Conservation (phyloP, 2,113 vertebrate species). For the Thinocorus orbignyianus region DNA sequence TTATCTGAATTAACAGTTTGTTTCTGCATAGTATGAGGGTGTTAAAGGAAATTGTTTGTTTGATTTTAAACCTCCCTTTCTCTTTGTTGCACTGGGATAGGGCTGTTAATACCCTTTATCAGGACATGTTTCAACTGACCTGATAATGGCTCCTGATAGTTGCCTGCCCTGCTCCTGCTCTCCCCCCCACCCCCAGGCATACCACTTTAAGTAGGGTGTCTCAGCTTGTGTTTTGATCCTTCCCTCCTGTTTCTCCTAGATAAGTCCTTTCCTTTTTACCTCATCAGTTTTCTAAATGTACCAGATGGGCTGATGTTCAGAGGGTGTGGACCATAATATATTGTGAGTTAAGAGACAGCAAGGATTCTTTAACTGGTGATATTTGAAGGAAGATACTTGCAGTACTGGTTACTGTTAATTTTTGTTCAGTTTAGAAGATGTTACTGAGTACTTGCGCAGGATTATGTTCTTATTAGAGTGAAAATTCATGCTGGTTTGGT, state of each 20-base stretch:
- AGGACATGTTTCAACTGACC: neutral
- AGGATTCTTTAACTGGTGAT: neutral
- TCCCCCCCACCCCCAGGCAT: neutral
- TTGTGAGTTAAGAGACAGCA: neutral
- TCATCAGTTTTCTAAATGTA: neutral
- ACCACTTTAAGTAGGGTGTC: neutral
- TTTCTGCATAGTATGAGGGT: neutral
- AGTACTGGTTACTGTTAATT: neutral
- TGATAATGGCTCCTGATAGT: neutral
- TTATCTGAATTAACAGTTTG: neutral
- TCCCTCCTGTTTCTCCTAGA: neutral
- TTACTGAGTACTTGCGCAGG: neutral
- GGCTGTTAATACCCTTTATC: neutral
- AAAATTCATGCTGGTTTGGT: neutral
- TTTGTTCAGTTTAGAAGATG: neutral
- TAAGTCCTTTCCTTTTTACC: neutral
- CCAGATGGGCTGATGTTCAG: neutral
- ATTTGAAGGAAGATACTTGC: neutral
- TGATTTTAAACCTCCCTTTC: neutral
- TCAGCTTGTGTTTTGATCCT: neutral
- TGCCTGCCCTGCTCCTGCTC: neutral
- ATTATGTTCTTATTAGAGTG: neutral
- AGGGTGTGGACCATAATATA: neutral
- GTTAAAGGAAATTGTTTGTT: neutral
- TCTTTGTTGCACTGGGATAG: neutral